Conservation (phyloP, 2,888 invertebrate species). For the Diabrotica balteata region DNA sequence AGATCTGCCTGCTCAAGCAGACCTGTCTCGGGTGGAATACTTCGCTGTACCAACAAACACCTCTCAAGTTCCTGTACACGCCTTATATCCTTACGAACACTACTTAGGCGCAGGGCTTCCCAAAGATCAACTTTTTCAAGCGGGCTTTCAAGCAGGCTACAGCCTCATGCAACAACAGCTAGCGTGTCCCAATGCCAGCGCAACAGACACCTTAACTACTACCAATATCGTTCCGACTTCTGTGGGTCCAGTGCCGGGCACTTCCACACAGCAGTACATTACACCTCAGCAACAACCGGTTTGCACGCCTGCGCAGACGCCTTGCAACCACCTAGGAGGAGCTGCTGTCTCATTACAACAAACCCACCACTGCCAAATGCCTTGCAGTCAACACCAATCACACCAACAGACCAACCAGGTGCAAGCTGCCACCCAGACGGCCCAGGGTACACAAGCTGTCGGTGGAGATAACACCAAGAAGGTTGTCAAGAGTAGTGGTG, state of each 20-base stretch:
- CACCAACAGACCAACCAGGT: constrained; percentile 60
- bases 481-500: constrained; percentile 42
- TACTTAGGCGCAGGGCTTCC: constrained; percentile 60
- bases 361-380: constrained; percentile 41
- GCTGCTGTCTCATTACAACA: constrained; percentile 43
- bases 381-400: constrained; percentile 52
- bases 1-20: constrained; percentile 49
- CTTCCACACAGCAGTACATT: constrained; percentile 46
- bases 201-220: constrained; percentile 51
- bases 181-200: constrained; percentile 52
- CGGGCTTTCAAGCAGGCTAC: constrained; percentile 60
- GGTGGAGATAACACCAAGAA: constrained; percentile 50
- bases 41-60: constrained; percentile 59
- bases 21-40: constrained; percentile 60
- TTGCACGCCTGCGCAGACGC: constrained; percentile 41
- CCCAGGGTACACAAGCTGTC: constrained; percentile 53
- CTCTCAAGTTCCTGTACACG: constrained; percentile 55
- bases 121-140: constrained; percentile 56
- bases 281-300: constrained; percentile 43
- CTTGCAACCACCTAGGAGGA: constrained; percentile 48
- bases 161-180: constrained; percentile 56
- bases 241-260: constrained; percentile 47
- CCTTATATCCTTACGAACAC: constrained; percentile 58
- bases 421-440: constrained; percentile 71
- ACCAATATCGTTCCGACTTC: constrained; percentile 51